phyloP scores from a whole-genome alignment of 2,113 vertebrate genomes.

The Cryptotis parvus region DNA sequence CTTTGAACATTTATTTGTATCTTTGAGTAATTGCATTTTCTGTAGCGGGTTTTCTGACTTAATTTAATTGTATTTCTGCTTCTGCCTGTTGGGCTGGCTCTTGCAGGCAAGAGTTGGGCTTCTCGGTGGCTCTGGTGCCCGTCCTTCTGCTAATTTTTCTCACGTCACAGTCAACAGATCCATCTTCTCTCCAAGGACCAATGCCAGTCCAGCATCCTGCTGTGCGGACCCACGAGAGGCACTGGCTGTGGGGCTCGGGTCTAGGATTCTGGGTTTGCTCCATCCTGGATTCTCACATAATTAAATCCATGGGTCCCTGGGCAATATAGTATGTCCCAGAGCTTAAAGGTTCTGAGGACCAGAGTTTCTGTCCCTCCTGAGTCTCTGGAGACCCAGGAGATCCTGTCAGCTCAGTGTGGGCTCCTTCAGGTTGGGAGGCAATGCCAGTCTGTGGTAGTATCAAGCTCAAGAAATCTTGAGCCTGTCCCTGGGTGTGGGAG shows the following conservation, averaged over 20 bases:
- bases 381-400: constrained; percentile 24
- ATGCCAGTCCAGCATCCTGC: constrained; percentile 39
- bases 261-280: constrained; percentile 12
- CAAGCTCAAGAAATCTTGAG: background rate
- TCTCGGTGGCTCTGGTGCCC: constrained; percentile 30
- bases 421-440: background rate
- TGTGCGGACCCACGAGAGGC: constrained; percentile 1
- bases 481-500: background rate
- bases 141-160: constrained; percentile 72
- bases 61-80: constrained; percentile 84
- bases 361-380: background rate
- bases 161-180: constrained; percentile 38
- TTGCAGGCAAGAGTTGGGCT: constrained; percentile 63
- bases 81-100: constrained; percentile 76
- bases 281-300: background rate
- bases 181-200: constrained; percentile 52
- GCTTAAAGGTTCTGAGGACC: background rate
- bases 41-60: constrained; percentile 81
- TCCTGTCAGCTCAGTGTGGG: background rate
- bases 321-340: background rate
- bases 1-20: constrained; percentile 86
- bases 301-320: background rate
- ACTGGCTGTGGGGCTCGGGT: background rate
- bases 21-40: constrained; percentile 85
- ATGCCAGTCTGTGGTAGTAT: background rate